Conservation (phyloP, 2,797 vertebrate species). For the Acrocephalus scirpaceus region DNA sequence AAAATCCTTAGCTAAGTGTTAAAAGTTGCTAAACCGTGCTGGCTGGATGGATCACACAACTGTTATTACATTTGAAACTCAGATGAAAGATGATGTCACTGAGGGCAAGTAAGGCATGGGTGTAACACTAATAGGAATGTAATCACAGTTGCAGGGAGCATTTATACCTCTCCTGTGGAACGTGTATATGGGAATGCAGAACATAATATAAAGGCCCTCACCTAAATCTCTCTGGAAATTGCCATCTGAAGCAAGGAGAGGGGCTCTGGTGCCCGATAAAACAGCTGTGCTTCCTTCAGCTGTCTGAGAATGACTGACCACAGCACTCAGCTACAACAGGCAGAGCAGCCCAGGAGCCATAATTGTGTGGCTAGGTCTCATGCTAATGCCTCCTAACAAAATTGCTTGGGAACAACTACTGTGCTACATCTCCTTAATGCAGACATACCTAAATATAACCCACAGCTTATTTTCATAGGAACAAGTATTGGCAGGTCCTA, state of each 20-base stretch:
- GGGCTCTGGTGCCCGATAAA: background rate
- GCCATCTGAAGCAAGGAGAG: background rate
- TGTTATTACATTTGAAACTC: constrained; percentile 28
- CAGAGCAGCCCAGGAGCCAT: background rate
- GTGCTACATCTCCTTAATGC: background rate
- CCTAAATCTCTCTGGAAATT: background rate
- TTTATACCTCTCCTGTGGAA: background rate
- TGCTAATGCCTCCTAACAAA: background rate
- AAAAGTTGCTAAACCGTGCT: constrained; percentile 50
- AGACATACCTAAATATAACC: constrained; percentile 30
- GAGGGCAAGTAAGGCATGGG: constrained; percentile 30
- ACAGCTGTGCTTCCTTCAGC: background rate
- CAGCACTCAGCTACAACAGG: background rate
- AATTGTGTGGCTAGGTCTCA: background rate
- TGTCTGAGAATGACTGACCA: background rate
- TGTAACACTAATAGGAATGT: background rate
- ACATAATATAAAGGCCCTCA: background rate
- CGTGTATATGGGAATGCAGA: background rate
- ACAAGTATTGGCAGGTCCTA: constrained; percentile 16
- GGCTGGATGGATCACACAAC: constrained; percentile 38
- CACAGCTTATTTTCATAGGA: constrained; percentile 3
- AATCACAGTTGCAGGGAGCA: background rate
- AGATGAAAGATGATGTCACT: constrained; percentile 35
- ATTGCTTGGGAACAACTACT: background rate
- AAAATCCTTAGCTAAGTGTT: constrained; percentile 6